Conservation (phyloP, 2,113 vertebrate genomes). For the Lutjanus erythropterus region DNA sequence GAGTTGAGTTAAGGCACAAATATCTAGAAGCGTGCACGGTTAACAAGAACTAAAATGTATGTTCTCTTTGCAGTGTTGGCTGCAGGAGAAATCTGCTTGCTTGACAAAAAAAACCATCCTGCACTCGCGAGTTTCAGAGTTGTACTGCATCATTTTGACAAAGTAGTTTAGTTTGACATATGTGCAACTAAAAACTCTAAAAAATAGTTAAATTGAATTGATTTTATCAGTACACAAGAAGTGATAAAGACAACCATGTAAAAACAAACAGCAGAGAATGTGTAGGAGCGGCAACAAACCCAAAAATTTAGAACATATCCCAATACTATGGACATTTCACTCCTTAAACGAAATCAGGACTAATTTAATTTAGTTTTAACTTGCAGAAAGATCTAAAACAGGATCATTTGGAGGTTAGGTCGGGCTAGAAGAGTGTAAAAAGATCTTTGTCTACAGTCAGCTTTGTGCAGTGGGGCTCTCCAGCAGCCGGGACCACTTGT, state of each 20-base stretch:
- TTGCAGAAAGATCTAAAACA: not conserved
- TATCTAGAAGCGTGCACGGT: too few species aligned
- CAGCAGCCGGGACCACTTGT: conserved; percentile 28
- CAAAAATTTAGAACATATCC: too few species aligned
- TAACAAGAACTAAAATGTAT: not conserved
- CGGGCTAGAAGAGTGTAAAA: conserved; percentile 19
- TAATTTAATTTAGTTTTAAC: not conserved
- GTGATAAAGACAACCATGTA: too few species aligned
- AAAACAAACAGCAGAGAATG: too few species aligned
- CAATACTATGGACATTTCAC: too few species aligned
- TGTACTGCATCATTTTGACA: conserved; percentile 25
- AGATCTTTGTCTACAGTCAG: conserved; percentile 17
- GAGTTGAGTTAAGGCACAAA: too few species aligned
- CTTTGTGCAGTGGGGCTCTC: conserved; percentile 30
- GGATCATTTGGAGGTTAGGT: conserved; percentile 18
- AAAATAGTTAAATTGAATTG: not conserved
- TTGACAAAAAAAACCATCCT: conserved; percentile 50
- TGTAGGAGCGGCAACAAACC: too few species aligned
- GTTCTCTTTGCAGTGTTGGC: conserved; percentile 16
- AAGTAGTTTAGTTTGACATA: not conserved
- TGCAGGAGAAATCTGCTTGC: conserved; percentile 55
- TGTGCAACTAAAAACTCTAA: not conserved
- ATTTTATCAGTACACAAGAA: too few species aligned
- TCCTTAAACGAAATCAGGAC: not conserved
- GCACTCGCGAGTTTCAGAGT: conserved; percentile 42